phyloP scores from a whole-genome alignment of 2,113 vertebrate species.

The Seriola aureovittata region DNA sequence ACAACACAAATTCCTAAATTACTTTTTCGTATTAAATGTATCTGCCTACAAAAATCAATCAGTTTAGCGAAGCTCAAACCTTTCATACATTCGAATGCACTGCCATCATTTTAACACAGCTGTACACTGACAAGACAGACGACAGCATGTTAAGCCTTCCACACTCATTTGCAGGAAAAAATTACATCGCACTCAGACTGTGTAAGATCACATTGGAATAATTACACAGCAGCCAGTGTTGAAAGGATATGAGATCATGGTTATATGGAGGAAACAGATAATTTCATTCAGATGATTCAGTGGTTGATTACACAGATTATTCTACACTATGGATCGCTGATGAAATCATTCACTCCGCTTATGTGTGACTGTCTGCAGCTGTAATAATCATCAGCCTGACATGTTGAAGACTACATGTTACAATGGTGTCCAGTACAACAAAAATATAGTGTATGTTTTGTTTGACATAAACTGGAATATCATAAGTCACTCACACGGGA shows the following conservation, averaged over 20 bases:
- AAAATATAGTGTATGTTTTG: neutral
- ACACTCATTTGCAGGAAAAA: conserved; percentile 27
- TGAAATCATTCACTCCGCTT: conserved; percentile 21
- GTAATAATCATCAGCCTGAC: neutral
- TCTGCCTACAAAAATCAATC: neutral
- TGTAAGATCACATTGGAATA: conserved; percentile 50
- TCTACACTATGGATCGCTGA: conserved; percentile 21
- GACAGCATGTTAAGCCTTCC: conserved; percentile 8
- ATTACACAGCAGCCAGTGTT: conserved; percentile 47
- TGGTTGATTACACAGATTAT: conserved; percentile 57
- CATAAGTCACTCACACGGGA: too few species aligned
- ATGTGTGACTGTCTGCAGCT: conserved; percentile 11
- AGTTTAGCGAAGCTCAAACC: neutral
- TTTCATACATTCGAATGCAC: neutral
- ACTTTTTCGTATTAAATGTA: neutral
- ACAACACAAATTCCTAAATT: neutral
- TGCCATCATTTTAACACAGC: neutral
- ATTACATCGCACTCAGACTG: conserved; percentile 12
- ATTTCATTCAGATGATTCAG: conserved; percentile 58
- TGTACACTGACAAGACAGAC: neutral
- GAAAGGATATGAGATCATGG: conserved; percentile 53
- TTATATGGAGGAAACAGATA: conserved; percentile 43
- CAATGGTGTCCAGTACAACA: neutral
- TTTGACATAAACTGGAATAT: neutral
- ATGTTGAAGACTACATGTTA: neutral